These are phyloP conservation scores for Halichoeres trimaculatus DNA, from an alignment of 2,113 vertebrate genomes.

Conservation along the genomic window DNA sequence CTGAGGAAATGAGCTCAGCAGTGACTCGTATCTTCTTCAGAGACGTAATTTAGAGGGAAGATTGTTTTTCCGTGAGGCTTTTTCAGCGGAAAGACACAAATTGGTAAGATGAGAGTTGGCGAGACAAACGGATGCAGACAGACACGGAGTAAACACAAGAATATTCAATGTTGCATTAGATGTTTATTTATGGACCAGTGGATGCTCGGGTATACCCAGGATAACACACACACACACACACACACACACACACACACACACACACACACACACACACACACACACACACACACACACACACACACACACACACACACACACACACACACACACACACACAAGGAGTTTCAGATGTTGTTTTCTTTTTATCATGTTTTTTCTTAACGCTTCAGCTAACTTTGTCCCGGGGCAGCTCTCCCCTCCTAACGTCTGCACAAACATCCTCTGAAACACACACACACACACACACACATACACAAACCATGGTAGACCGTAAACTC, in stretches of 20 bases:
- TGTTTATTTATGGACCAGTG: constrained; percentile 54
- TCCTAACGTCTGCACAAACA: constrained; percentile 37
- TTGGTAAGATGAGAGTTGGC: constrained; percentile 8
- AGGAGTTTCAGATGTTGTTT: constrained; percentile 4
- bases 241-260: constrained; percentile 25
- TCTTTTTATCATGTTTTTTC: constrained; percentile 40
- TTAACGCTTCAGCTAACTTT: constrained; percentile 60
- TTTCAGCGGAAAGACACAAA: constrained; percentile 23
- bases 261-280: constrained; percentile 14
- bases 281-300: constrained; percentile 20
- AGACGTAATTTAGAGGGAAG: constrained; percentile 22
- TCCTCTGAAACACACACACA: constrained; percentile 6
- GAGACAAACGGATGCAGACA: constrained; percentile 55
- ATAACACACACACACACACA: background rate
- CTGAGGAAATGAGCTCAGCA: background rate
- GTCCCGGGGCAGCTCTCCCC: constrained; percentile 54
- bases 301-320: constrained; percentile 19
- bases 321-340: constrained; percentile 10
- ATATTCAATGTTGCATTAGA: constrained; percentile 34
- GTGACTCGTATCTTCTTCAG: constrained; percentile 14
- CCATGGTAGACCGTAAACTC: constrained; percentile 10
- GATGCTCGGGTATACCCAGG: constrained; percentile 21
- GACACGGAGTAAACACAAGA: constrained; percentile 44
- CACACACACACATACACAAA: constrained; percentile 7
- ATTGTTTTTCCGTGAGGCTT: constrained; percentile 24